A percentile compares a stretch with the other conserved stretches of the same genome.
Conservation (phyloP, 2,888 invertebrate species). For the Archips crataeganus region DNA sequence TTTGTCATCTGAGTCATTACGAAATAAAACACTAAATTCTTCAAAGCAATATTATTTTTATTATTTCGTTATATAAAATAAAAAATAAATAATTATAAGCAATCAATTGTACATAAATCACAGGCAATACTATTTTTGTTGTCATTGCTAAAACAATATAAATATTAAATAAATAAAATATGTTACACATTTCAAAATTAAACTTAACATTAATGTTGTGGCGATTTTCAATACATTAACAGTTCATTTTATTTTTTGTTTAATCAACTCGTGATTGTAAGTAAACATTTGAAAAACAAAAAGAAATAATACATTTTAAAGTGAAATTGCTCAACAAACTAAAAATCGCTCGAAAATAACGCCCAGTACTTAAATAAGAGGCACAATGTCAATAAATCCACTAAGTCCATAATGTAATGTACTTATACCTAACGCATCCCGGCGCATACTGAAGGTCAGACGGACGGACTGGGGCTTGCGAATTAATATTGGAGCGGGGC, state of each 20-base stretch:
- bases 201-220: slow-evolving; percentile 20
- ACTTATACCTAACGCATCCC: too few species aligned
- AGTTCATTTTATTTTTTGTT: background rate
- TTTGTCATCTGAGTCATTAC: background rate
- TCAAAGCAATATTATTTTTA: slow-evolving; percentile 40
- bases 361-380: too few species aligned
- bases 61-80: slow-evolving; percentile 30
- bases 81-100: slow-evolving; percentile 29
- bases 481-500: too few species aligned
- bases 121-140: slow-evolving; percentile 27
- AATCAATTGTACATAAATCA: slow-evolving; percentile 40
- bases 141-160: slow-evolving; percentile 10
- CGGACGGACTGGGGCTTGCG: too few species aligned
- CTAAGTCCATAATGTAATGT: too few species aligned
- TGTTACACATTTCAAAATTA: slow-evolving; percentile 18
- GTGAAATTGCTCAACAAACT: background rate
- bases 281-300: background rate
- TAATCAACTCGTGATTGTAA: background rate
- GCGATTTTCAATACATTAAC: background rate
- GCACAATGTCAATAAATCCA: too few species aligned
- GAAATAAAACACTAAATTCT: slow-evolving; percentile 20
- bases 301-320: background rate
- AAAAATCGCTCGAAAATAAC: background rate
- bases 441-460: too few species aligned
- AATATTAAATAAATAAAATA: slow-evolving; percentile 6